Base-by-base conservation (phyloP, 2,113 vertebrate species). In the Glaucomys volans region DNA sequence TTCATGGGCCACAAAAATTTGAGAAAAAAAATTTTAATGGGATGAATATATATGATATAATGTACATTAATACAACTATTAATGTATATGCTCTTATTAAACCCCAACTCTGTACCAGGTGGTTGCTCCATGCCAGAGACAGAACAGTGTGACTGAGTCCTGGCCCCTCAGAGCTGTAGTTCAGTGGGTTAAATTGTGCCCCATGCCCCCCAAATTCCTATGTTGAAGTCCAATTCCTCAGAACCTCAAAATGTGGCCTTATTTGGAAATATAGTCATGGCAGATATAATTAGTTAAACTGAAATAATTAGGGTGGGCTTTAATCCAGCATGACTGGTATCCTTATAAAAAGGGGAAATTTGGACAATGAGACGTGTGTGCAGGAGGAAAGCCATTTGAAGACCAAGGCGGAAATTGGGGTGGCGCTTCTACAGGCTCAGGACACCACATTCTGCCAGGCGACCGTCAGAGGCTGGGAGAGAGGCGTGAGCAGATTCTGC, bases 131-230 rank as follows among this genome's bases (percentile, higher is more conserved):
- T 44, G 30, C 92, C 0, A 0, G 72, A 30, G 37, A 47, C 10
- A 24, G 24, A 57, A 66, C 14, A 6, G 44, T 40, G 1, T 8
- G 30, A 32, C 32, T 18, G 32, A 57, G 13, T 30, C 72, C 37
- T 74, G 32, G 4, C 4, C 0, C 0, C 35, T 50, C 50, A 8
- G 44, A 81, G 42, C 11, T 10, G 1, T 5, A 32, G 7, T 20
- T 83, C 2, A 17, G 76, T 24, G 24, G 9, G 13, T 57, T 42
- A 26, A 59, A 52, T 3, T 30, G 10, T 67, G 9, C 81, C 52
- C 16, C 20, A 24, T 57, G 54, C 59, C 54, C 44, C 37, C 20
- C 7, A 81, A 42, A 67, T 44, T 44, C 37, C 3, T 44, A 37
- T 20, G 14, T 24, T 14, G 8, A n/a, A 67, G 47, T 75, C 4